These are phyloP conservation scores for Anguilla pacifica DNA, from an alignment of 2,797 vertebrate genomes.

Conservation along the genomic window DNA sequence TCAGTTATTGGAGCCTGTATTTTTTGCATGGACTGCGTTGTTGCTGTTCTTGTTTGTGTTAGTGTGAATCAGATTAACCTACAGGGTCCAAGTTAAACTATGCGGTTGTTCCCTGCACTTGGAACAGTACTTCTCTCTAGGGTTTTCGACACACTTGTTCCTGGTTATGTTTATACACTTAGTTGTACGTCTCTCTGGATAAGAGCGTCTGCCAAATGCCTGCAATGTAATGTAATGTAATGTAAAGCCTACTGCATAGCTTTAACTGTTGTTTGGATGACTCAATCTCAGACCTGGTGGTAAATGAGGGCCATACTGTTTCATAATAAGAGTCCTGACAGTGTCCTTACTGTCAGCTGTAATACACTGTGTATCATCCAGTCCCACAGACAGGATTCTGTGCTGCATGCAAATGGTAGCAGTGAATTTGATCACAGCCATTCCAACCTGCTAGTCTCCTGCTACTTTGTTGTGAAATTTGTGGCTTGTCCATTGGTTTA, in stretches of 20 bases:
- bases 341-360: no score
- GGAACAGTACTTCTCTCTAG: no score
- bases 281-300: neutral
- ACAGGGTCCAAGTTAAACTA: no score
- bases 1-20: neutral
- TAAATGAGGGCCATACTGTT: neutral
- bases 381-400: neutral
- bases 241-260: neutral
- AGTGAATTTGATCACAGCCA: neutral
- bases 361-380: neutral
- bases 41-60: no score
- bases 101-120: no score
- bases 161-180: no score
- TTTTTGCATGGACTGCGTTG: no score
- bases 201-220: no score
- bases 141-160: no score
- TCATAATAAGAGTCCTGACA: neutral
- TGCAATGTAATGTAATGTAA: no score
- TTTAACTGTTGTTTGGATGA: neutral
- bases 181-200: no score
- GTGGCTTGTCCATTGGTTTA: neutral
- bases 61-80: no score
- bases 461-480: neutral
- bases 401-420: neutral
- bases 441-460: neutral